Evolutionary conservation across 2,113 vertebrate species (phyloP).

Genomic region (Rhinolophus sinicus): DNA sequence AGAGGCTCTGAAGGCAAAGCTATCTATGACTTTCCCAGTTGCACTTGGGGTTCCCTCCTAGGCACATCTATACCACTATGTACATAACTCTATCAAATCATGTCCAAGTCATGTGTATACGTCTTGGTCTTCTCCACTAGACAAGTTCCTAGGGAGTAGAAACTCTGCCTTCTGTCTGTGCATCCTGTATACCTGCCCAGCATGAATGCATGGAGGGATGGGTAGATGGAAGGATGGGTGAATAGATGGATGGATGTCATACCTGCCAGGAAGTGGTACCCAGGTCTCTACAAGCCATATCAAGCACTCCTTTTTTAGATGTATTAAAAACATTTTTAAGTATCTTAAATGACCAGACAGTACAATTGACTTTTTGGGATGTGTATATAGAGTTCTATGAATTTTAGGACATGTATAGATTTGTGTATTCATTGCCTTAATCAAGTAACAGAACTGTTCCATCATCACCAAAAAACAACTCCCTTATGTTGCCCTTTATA

Average conservation of each 20-base stretch:
- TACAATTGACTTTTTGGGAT: neutral
- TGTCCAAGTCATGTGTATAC: neutral
- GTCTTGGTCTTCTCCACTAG: neutral
- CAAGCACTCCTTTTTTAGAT: neutral
- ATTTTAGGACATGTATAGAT: neutral
- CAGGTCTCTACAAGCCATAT: neutral
- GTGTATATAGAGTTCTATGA: neutral
- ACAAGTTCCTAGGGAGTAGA: neutral
- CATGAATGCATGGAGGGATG: neutral
- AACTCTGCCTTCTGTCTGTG: neutral
- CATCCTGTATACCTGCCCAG: neutral
- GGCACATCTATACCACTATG: neutral
- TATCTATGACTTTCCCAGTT: neutral
- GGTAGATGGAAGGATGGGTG: neutral
- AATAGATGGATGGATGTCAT: neutral
- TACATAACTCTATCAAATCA: neutral
- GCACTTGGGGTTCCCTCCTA: neutral
- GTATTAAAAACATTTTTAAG: neutral
- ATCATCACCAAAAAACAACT: neutral
- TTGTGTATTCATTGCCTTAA: neutral
- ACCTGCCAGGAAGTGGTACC: neutral
- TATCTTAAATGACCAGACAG: neutral
- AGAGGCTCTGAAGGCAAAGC: neutral
- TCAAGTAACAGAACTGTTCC: neutral
- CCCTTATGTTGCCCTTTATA: neutral